These are phyloP conservation scores for Galaxias olidus DNA, from an alignment of 2,797 vertebrate species.

Conservation along the genomic window DNA sequence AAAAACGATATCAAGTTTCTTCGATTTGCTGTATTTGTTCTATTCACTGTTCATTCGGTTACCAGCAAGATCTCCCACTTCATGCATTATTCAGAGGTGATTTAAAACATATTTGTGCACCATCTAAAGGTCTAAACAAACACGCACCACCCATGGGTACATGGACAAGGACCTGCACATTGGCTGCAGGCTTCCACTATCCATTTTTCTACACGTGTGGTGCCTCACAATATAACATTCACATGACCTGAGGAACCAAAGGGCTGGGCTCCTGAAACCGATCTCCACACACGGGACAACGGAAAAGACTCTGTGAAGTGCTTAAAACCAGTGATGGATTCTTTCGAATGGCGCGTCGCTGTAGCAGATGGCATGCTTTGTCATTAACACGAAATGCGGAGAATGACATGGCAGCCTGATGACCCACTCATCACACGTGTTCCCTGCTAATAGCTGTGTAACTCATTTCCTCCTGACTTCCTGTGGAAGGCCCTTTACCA, in stretches of 20 bases:
- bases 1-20: too few relatives aligned
- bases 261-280: too few relatives aligned
- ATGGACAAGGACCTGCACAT: background rate
- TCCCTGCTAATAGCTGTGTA: slow-evolving; percentile 46
- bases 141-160: background rate
- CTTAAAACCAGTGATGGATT: slow-evolving; percentile 47
- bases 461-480: slow-evolving; percentile 50
- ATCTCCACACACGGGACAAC: too few relatives aligned
- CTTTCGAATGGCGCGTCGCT: slow-evolving; percentile 55
- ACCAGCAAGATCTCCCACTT: background rate
- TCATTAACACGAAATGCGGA: slow-evolving; percentile 52
- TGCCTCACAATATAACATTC: too few relatives aligned
- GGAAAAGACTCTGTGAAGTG: too few relatives aligned
- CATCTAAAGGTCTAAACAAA: background rate
- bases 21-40: background rate
- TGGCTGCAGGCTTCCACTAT: too few relatives aligned
- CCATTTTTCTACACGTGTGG: too few relatives aligned
- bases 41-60: slow-evolving; percentile 1
- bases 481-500: slow-evolving; percentile 19
- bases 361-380: slow-evolving; percentile 64
- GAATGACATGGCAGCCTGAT: slow-evolving; percentile 46
- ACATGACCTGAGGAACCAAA: too few relatives aligned
- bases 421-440: slow-evolving; percentile 61
- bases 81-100: slow-evolving; percentile 10
- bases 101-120: slow-evolving; percentile 1